These are phyloP conservation scores for Siderastrea radians DNA, from an alignment of 92 coral and sea anemone genomes.

Conservation along the genomic window DNA sequence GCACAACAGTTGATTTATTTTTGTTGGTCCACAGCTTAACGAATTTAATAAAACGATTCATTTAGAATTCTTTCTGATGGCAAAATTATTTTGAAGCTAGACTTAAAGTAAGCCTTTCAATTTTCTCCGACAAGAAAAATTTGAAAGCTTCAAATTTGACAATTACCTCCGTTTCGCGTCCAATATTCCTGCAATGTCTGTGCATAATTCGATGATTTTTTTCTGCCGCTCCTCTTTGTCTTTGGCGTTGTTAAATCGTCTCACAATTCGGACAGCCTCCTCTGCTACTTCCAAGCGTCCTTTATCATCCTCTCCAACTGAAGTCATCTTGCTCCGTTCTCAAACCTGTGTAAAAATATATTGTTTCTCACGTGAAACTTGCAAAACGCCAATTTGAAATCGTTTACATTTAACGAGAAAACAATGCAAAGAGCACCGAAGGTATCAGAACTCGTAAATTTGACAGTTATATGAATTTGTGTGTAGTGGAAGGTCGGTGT, in stretches of 20 bases:
- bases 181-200: slow-evolving; percentile 81
- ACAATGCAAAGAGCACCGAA: too few relatives aligned
- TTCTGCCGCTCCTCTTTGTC: slow-evolving; percentile 62
- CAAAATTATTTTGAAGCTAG: neutral
- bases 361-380: neutral
- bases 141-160: neutral
- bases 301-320: neutral
- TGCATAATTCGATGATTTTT: slow-evolving; percentile 79
- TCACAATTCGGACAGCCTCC: slow-evolving; percentile 83
- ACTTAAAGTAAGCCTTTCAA: neutral
- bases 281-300: slow-evolving; percentile 65
- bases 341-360: neutral
- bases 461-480: too few relatives aligned
- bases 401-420: too few relatives aligned
- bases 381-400: too few relatives aligned
- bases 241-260: slow-evolving; percentile 50
- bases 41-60: neutral
- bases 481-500: too few relatives aligned
- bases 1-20: neutral
- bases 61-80: neutral
- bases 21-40: neutral
- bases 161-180: slow-evolving; percentile 73
- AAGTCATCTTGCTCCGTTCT: neutral
- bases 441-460: too few relatives aligned
- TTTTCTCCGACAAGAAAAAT: neutral